A percentile compares a stretch with the other conserved stretches of the same genome.
These are phyloP conservation scores for Orientallactaga sibirica DNA, from an alignment of 2,797 vertebrate genomes.

Conservation along the genomic window DNA sequence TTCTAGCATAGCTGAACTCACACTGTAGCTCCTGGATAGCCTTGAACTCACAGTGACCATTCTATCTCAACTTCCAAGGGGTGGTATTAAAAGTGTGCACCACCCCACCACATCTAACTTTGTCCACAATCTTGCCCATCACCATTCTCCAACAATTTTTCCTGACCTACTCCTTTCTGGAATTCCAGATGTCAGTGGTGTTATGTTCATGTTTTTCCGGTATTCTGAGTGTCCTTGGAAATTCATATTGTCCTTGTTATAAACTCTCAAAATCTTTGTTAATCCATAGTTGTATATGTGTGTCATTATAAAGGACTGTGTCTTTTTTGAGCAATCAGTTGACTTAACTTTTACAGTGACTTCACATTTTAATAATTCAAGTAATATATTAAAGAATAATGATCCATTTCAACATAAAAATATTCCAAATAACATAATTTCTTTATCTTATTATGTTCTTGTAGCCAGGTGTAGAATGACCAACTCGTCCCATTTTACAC, in stretches of 20 bases:
- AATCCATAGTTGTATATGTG: background rate
- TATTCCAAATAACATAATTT: background rate
- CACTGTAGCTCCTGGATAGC: no score
- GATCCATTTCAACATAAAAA: background rate
- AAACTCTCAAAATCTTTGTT: background rate
- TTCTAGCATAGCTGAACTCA: no score
- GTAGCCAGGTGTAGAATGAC: background rate
- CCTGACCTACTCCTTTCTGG: background rate
- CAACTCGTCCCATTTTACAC: background rate
- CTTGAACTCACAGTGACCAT: no score
- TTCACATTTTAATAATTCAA: conserved; percentile 7
- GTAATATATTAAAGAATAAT: conserved; percentile 1
- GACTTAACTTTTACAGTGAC: background rate
- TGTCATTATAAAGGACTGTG: background rate
- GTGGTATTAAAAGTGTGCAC: no score
- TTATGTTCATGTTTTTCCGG: background rate
- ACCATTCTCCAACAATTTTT: background rate
- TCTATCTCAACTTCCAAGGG: no score
- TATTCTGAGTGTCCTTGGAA: background rate
- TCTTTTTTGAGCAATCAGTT: background rate
- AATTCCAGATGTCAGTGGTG: background rate
- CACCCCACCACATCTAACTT: no score
- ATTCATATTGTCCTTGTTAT: conserved; percentile 28
- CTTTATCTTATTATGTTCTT: background rate
- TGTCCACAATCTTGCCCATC: no score